These are phyloP conservation scores for Catalaphyllia jardinei DNA, from an alignment of 64 coral and sea anemone genomes.

Conservation along the genomic window DNA sequence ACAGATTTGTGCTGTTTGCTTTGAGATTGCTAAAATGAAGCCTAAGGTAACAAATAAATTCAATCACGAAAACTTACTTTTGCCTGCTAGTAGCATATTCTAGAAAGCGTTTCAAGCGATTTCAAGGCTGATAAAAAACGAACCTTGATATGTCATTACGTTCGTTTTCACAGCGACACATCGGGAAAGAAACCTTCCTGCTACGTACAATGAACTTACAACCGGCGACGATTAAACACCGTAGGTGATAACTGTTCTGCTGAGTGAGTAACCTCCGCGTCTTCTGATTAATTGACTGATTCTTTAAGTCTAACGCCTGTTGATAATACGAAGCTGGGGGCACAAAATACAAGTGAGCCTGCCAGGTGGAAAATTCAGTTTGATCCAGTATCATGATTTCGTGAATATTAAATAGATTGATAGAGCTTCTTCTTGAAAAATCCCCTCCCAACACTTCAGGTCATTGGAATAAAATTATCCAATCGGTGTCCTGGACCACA, in stretches of 20 bases:
- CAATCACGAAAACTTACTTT: no score
- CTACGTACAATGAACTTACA: neutral
- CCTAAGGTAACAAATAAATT: no score
- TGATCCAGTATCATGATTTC: neutral
- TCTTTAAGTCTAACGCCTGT: neutral
- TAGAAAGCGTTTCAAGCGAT: no score
- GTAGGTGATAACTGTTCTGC: neutral
- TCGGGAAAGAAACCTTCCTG: neutral
- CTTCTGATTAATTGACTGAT: neutral
- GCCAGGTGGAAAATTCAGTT: neutral
- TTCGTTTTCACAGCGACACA: neutral
- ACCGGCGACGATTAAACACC: neutral
- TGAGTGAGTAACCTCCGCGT: neutral
- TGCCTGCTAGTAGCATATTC: no score
- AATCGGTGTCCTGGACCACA: no score
- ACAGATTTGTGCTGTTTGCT: no score
- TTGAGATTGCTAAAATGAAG: no score
- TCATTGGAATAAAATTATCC: neutral
- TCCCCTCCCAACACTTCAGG: neutral
- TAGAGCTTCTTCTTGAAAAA: neutral
- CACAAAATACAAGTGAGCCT: neutral
- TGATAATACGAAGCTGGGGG: neutral
- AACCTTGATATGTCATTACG: neutral
- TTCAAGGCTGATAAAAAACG: no score
- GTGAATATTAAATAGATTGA: neutral